Conservation (phyloP, 1,140 invertebrate species). For the Chionoecetes opilio region DNA sequence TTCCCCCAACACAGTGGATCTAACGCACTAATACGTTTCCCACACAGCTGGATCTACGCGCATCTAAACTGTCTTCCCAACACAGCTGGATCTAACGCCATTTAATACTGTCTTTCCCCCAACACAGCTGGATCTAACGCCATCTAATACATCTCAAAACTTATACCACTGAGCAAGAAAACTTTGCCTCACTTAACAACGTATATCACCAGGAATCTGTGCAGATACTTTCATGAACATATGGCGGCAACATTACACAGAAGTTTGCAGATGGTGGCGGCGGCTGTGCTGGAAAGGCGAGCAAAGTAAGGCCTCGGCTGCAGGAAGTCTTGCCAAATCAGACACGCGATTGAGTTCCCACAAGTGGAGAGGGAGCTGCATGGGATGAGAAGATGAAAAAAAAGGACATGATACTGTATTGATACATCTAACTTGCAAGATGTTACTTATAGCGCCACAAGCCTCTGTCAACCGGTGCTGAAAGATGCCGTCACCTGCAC, state of each 20-base stretch:
- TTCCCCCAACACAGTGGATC: too few relatives aligned
- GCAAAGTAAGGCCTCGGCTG: not conserved
- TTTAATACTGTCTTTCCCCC: too few relatives aligned
- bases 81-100: too few relatives aligned
- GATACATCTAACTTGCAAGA: too few relatives aligned
- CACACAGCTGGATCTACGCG: too few relatives aligned
- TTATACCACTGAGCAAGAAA: not conserved
- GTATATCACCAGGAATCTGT: not conserved
- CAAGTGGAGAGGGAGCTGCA: constrained; percentile 13
- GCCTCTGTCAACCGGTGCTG: too few relatives aligned
- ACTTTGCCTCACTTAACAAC: not conserved
- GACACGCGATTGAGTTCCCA: constrained; percentile 38
- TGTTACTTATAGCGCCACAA: too few relatives aligned
- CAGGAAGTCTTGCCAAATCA: constrained; percentile 58
- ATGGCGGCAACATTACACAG: not conserved
- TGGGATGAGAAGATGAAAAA: not conserved
- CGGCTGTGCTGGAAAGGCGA: not conserved
- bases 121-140: not conserved
- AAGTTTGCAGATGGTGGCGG: not conserved
- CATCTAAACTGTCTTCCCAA: too few relatives aligned
- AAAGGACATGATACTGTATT: too few relatives aligned
- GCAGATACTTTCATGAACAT: not conserved
- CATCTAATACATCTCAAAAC: not conserved
- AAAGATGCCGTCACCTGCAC: too few relatives aligned
- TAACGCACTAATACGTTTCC: too few relatives aligned